phyloP scores from a whole-genome alignment of 1,140 invertebrate genomes.

The Drosophila athabasca region DNA sequence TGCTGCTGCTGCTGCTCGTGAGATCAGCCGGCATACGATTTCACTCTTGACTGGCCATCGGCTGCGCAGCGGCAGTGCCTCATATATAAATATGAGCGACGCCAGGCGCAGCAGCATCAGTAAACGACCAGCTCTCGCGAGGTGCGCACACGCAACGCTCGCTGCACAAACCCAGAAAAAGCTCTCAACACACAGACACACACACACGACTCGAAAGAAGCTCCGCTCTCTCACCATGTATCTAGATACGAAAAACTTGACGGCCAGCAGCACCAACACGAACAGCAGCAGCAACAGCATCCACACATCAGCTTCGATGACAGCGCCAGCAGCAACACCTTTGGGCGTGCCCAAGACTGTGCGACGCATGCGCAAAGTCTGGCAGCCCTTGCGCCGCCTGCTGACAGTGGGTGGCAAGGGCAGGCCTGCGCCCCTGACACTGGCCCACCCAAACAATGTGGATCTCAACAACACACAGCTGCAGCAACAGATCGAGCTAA shows the following conservation, averaged over 20 bases:
- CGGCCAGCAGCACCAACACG: conserved; percentile 37
- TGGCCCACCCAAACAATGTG: conserved; percentile 78
- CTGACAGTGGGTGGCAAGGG: conserved; percentile 68
- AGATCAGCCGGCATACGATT: conserved; percentile 78
- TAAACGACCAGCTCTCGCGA: conserved; percentile 79
- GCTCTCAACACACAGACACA: conserved; percentile 5
- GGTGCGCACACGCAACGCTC: conserved; percentile 79
- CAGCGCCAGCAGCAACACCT: conserved; percentile 20
- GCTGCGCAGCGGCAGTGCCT: conserved; percentile 69
- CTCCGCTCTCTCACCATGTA: conserved; percentile 55
- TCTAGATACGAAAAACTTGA: conserved; percentile 79
- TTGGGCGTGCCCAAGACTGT: conserved; percentile 12
- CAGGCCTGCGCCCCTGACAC: conserved; percentile 32
- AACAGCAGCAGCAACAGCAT: conserved; percentile 23
- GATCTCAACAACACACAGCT: conserved; percentile 76
- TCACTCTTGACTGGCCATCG: conserved; percentile 78
- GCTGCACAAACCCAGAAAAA: conserved; percentile 44
- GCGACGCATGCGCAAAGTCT: conserved; percentile 71
- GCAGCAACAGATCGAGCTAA: conserved; percentile 8
- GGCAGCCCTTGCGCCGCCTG: conserved; percentile 68
- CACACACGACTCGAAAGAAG: conserved; percentile 20
- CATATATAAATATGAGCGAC: conserved; percentile 82
- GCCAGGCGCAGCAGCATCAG: conserved; percentile 80
- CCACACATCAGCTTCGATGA: conserved; percentile 22
- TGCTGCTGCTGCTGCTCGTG: conserved; percentile 49